Percentiles rank a stretch among this genome's conserved stretches.
These are phyloP conservation scores for Brachionus manjavacas DNA, from an alignment of 1,140 invertebrate genomes.

Conservation along the genomic window DNA sequence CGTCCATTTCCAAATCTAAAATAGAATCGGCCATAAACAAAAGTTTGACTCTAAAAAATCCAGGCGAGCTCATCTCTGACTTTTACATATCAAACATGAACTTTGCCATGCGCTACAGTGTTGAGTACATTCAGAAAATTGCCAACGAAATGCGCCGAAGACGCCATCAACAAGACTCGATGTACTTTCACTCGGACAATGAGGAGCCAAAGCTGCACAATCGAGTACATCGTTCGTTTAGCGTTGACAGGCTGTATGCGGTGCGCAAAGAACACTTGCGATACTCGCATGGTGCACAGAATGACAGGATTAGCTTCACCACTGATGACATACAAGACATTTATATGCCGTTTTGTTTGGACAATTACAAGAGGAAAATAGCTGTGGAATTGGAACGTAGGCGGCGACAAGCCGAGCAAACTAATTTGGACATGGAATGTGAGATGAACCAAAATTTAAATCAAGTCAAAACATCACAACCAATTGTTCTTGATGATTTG, in stretches of 20 bases:
- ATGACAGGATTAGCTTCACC: not conserved
- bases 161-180: not conserved
- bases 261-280: constrained; percentile 22
- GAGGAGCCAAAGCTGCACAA: not conserved
- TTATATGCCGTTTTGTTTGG: constrained; percentile 28
- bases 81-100: constrained; percentile 42
- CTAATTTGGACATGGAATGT: not conserved
- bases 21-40: constrained; percentile 22
- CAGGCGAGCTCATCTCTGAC: constrained; percentile 14
- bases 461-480: not conserved
- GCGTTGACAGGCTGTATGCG: not conserved
- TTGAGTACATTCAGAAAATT: constrained; percentile 20
- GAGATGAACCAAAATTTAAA: not conserved
- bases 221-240: not conserved
- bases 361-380: constrained; percentile 42
- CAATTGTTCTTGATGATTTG: constrained; percentile 18
- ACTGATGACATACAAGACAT: constrained; percentile 40
- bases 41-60: not conserved
- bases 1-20: constrained; percentile 2
- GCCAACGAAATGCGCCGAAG: constrained; percentile 7
- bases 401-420: not conserved
- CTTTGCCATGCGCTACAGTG: constrained; percentile 27
- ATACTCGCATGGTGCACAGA: constrained; percentile 9
- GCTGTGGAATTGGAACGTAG: constrained; percentile 32
- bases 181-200: not conserved